Base-by-base conservation (phyloP, 2,113 vertebrate genomes). In the Erythrocercus mccallii region DNA sequence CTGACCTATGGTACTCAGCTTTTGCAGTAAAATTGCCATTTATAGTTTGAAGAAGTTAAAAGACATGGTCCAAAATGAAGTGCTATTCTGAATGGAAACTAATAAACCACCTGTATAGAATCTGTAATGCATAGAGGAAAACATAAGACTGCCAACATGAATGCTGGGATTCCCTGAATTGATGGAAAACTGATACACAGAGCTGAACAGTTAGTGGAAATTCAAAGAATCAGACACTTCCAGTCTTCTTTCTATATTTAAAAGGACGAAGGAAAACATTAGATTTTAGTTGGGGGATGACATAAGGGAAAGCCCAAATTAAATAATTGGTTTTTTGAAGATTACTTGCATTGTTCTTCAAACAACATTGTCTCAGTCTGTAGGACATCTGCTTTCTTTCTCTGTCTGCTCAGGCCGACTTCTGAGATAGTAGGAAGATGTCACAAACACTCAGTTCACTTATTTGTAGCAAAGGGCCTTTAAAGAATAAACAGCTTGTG, bases 401-500 rank as follows among this genome's bases (percentile, higher is more conserved):
- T 95, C 81, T 0, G 9, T 83, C 80, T 70, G 74, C 68, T 94
- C 57, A 53, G 68, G 44, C 61, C 92, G 47, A 81, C 42, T 94
- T 88, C 69, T 91, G 80, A 92, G 82, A 87, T 95, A 94, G 69
- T 51, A 87, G 64, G 56, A 94, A 95, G 87, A 81, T 93, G 68
- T 86, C 80, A 72, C 73, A 92, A 84, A 90, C 88, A 86, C 58
- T 79, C 44, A 61, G 38, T 92, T 95, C 70, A 86, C 85, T 97
- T 94, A 81, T 94, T 97, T 95, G 96, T 79, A 94, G 69, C 51
- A 77, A 68, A 69, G n/a, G 57, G 13, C 47, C 71, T 93, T 94
- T 85, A 94, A 90, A 95, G 48, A 96, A n/a, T n/a, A 93, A 95
- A 95, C 95, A 97, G 83, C 88, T 96, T 94, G 71, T 62, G 94